Conservation (phyloP, 2,113 vertebrate species). For the Leptosomus discolor region DNA sequence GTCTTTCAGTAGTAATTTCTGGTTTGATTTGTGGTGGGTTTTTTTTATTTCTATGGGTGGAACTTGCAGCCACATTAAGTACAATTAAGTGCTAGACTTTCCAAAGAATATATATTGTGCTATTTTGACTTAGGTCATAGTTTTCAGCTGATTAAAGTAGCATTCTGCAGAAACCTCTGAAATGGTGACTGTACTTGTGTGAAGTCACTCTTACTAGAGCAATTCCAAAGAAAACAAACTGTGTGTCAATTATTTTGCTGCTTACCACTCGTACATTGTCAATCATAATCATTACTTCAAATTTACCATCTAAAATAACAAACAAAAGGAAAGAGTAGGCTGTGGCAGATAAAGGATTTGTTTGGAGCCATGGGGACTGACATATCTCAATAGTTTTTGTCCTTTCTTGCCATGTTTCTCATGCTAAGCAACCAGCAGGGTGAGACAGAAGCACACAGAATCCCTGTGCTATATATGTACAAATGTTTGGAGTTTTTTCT, state of each 20-base stretch:
- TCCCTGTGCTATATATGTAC: background rate
- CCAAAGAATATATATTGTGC: background rate
- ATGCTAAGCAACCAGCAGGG: background rate
- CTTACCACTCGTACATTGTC: background rate
- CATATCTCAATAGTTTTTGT: background rate
- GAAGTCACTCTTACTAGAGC: background rate
- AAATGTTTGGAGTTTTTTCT: background rate
- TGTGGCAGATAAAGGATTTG: background rate
- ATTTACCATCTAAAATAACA: background rate
- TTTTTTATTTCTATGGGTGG: accelerated
- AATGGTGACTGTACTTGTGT: background rate
- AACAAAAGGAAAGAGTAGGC: background rate
- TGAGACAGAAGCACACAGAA: background rate
- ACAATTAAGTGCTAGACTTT: background rate
- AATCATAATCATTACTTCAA: background rate
- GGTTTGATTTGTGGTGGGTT: background rate
- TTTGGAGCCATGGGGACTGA: background rate
- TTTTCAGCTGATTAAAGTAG: background rate
- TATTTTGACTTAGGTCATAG: background rate
- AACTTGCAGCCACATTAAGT: background rate
- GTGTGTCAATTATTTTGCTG: background rate
- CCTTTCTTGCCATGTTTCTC: background rate
- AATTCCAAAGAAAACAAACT: background rate
- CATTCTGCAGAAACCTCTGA: background rate
- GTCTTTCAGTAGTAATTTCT: background rate